Percentiles rank a stretch among this genome's conserved stretches.
Conservation (phyloP, 2,888 invertebrate species). For the Scelioninae gen. 1 region DNA sequence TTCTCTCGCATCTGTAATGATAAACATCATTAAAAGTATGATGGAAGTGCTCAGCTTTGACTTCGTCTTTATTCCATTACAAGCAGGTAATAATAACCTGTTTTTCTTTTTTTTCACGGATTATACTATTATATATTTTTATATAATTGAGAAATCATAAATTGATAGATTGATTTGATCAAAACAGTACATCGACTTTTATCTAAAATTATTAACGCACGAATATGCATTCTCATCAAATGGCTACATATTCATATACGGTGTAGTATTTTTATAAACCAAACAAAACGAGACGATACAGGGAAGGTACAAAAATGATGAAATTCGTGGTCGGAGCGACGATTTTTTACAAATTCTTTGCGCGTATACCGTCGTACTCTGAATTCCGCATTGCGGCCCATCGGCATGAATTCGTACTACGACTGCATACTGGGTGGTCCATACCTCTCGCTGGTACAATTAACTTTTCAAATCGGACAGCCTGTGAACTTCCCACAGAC, state of each 20-base stretch:
- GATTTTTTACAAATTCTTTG: constrained; percentile 67
- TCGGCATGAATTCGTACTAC: constrained; percentile 72
- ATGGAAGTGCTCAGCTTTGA: no score
- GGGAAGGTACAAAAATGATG: constrained; percentile 29
- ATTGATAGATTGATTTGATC: neutral
- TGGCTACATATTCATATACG: neutral
- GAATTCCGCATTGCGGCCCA: constrained; percentile 72
- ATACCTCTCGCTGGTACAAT: constrained; percentile 61
- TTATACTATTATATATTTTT: no score
- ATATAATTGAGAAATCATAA: no score
- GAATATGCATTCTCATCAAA: neutral
- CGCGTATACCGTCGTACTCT: constrained; percentile 61
- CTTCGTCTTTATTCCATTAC: no score
- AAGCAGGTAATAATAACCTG: no score
- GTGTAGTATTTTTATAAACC: constrained; percentile 13
- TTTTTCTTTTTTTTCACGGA: no score
- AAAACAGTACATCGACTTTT: neutral
- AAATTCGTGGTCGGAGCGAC: constrained; percentile 31
- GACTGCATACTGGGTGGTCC: constrained; percentile 65
- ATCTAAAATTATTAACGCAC: neutral
- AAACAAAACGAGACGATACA: constrained; percentile 29
- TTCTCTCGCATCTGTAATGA: no score
- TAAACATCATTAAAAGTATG: no score
- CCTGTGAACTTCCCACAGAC: constrained; percentile 53
- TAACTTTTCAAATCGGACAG: constrained; percentile 69